phyloP scores from a whole-genome alignment of 2,113 vertebrate species.

The Scalopus aquaticus region DNA sequence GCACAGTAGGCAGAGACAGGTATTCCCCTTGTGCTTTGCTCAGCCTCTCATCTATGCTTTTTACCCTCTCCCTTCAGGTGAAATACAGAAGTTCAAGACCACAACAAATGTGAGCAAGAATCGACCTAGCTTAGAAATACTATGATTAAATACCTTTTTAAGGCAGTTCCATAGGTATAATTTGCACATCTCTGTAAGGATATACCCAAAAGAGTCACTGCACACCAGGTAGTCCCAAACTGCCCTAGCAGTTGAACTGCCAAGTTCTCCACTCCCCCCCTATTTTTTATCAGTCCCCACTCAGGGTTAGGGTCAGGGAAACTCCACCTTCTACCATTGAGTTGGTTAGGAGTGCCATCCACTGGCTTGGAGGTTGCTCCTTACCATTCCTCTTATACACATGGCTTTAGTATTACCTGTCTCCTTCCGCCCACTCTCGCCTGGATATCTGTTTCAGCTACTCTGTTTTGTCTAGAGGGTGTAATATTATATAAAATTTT shows the following conservation, averaged over 20 bases:
- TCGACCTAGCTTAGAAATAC: background rate
- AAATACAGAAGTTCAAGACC: background rate
- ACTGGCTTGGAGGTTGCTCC: no score
- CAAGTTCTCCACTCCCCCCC: no score
- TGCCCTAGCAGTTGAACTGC: background rate
- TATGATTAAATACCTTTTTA: background rate
- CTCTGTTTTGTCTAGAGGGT: background rate
- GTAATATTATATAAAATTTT: background rate
- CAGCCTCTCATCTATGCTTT: background rate
- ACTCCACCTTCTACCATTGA: no score
- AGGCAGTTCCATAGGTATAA: background rate
- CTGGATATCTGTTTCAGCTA: background rate
- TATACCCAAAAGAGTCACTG: background rate
- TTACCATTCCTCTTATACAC: no score
- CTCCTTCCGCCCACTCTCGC: background rate
- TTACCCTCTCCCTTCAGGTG: background rate
- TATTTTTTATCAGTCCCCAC: no score
- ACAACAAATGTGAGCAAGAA: background rate
- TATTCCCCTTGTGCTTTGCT: background rate
- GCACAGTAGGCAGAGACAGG: background rate
- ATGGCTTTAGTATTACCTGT: no score
- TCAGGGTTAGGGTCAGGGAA: no score
- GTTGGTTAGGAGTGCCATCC: no score
- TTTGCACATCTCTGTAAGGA: background rate
- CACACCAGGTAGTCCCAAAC: background rate